Base-by-base conservation (phyloP, 2,113 vertebrate genomes). In the Vidua macroura region DNA sequence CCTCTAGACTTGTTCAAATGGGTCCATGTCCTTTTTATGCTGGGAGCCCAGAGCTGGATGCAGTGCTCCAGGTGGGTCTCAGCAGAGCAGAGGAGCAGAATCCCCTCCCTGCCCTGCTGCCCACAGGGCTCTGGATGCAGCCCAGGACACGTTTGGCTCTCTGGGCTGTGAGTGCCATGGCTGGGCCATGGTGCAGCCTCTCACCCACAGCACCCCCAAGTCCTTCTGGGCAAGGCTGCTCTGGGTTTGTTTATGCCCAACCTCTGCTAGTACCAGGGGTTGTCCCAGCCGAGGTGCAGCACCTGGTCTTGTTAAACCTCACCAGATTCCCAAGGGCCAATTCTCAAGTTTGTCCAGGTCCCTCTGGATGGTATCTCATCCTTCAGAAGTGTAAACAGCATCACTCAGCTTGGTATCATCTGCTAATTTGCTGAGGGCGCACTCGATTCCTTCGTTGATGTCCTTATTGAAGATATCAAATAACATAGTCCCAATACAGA, bases 391-490 rank as follows among this genome's bases (percentile, higher is more conserved):
- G 35, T 49, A 60, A 67, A 2, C 30, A 13, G 24, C 44, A 43
- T 17, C 44, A 59, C 52, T 31, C 43, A 76, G 16, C 35, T 67
- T 43, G 44, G 44, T 43, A 31, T 22, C 10, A 49, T 13, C 43
- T 56, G 24, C 9, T 35, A 9, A 51, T 35, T 31, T 66, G 12
- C 43, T 66, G 70, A 49, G 10, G 30, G 11, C 35, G 9, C 23
- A n/a, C 41, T 64, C 0, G 0, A 44, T 35, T n/a, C 31, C 31
- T 59, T 43, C 0, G 0, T 22, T 7, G 3, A 2, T 44, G 12
- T 10, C 17, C 25, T 48, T 56, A n/a, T 5, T 60, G 33, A 37
- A 68, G 9, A 22, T 33, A 44, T 8, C 8, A 37, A 68, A 51
- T 22, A 52, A 51, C 31, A 31, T 14, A 9, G 44, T 52, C 13